Evolutionary conservation across 92 coral and sea anemone genomes (phyloP).

Genomic region (Palythoa heliodiscus): DNA sequence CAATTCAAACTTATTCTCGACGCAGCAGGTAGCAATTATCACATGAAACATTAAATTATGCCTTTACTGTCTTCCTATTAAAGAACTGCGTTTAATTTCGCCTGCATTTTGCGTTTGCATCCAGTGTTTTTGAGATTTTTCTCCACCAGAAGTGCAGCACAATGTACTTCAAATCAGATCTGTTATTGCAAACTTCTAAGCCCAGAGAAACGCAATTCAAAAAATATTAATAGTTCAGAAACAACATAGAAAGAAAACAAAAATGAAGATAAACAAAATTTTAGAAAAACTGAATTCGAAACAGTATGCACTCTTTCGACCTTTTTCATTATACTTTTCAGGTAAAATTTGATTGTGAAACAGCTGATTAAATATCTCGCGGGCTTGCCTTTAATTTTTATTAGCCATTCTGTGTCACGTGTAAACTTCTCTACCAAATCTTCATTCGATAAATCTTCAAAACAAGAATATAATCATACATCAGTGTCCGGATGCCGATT

Average conservation of each 20-base stretch:
- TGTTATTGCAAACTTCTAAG: not conserved
- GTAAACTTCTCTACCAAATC: not conserved
- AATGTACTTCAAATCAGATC: not conserved
- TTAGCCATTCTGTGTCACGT: not conserved
- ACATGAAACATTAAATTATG: constrained; percentile 8
- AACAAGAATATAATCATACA: not conserved
- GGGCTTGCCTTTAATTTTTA: constrained; percentile 10
- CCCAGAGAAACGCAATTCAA: not conserved
- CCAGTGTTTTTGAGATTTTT: not conserved
- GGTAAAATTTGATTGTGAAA: not conserved
- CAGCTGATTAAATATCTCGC: constrained; percentile 34
- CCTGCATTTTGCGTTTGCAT: not conserved
- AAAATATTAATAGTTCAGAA: constrained; percentile 25
- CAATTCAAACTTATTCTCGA: constrained; percentile 25
- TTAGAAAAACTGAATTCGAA: not conserved
- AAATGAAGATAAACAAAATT: not conserved
- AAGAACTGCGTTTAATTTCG: not conserved
- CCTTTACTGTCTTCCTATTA: not conserved
- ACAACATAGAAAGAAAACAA: not conserved
- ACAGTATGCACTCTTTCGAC: not conserved
- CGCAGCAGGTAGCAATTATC: constrained; percentile 11
- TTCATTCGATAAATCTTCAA: not conserved
- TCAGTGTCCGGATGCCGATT: constrained; percentile 15
- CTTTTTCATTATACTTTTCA: not conserved
- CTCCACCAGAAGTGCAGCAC: not conserved